phyloP scores from a whole-genome alignment of 2,113 vertebrate species.

The Falcunculus frontatus region DNA sequence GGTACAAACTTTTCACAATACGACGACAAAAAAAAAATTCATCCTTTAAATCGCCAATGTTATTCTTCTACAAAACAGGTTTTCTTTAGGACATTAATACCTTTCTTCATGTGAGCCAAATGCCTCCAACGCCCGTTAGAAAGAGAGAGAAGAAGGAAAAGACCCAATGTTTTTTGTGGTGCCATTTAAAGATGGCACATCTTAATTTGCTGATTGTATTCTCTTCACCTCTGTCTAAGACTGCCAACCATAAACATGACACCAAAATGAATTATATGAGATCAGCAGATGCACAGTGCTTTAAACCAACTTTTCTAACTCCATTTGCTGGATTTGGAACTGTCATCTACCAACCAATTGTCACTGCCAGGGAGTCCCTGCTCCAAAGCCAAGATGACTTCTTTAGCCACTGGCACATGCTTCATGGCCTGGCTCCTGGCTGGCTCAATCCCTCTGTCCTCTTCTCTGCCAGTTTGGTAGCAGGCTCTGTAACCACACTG shows the following conservation, averaged over 20 bases:
- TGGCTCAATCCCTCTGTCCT: not conserved
- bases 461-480: not conserved
- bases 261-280: not conserved
- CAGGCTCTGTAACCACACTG: not conserved
- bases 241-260: not conserved
- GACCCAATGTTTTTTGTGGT: not conserved
- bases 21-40: rapidly evolving
- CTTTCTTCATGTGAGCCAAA: not conserved
- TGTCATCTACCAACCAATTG: slow-evolving; percentile 15
- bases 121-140: not conserved
- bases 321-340: slow-evolving; percentile 27
- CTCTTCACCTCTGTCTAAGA: not conserved
- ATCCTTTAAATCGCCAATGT: not conserved
- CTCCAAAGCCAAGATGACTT: not conserved
- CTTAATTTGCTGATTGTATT: not conserved
- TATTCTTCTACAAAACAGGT: not conserved
- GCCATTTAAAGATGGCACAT: not conserved
- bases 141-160: not conserved
- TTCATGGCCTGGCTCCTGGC: not conserved
- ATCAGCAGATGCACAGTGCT: not conserved
- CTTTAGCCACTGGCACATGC: not conserved
- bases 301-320: slow-evolving; percentile 16
- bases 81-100: not conserved
- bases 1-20: not conserved
- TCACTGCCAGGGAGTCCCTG: not conserved